Evolutionary conservation across 2,113 vertebrate genomes (phyloP), one percentile per base, ranked within the genome.

Genomic region (Salminus brasiliensis): DNA sequence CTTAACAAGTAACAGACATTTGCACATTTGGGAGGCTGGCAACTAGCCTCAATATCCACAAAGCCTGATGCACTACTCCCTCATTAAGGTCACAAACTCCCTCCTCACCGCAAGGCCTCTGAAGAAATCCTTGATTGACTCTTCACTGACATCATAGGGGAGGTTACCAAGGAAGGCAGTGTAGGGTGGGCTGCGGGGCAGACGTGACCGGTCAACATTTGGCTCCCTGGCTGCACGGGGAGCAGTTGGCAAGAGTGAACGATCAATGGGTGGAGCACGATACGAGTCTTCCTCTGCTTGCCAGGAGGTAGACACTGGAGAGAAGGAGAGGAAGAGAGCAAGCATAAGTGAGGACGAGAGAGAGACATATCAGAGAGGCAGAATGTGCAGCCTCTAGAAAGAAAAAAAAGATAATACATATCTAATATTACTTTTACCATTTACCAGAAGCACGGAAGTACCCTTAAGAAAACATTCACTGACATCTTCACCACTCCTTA

Each of bases 51-150:
- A 5, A 41, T 10, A 41, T 10, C 39, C 39, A 41, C 4, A 41
- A 41, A 10, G n/a, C n/a, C n/a, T n/a, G 39, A 41, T 5, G 10
- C 39, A 41, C 39, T 10, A 41, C 47, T 49, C 43, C 47, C 47
- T 18, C 47, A 49, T 49, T 18, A 49, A 49, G 47, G 18, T 30
- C 57, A 36, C 10, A 23, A 32, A 0, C 30, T 36, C 11, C 79
- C 30, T 23, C 95, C 96, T 89, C 91, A 98, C 97, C 86, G 96
- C 96, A 82, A 98, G 93, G 66, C 97, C 96, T 49, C 95, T 91
- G 85, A 98, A 98, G 89, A 98, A 98, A 11, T 98, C 95, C 90
- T 96, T 96, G 90, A 98, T 98, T 0, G 95, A 98, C 0, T 98
- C 97, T 81, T 98, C 97, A 0, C 93, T 93, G 82, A 98, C 96